phyloP scores from a whole-genome alignment of 1,140 invertebrate genomes.

The Drosophila truncata region DNA sequence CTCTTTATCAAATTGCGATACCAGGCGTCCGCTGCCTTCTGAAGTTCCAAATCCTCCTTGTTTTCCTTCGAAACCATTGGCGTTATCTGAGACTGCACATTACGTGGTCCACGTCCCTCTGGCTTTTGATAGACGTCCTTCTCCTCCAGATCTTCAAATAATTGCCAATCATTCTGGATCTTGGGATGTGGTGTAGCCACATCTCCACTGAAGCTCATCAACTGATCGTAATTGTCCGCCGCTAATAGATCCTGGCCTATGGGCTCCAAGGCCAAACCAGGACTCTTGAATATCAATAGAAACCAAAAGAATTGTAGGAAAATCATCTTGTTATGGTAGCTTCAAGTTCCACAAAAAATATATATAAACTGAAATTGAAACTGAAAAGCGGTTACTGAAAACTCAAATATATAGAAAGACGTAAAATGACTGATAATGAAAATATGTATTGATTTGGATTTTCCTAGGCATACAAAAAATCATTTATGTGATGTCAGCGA shows the following conservation, averaged over 20 bases:
- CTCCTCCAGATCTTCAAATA: background rate
- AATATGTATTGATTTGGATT: background rate
- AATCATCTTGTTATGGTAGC: background rate
- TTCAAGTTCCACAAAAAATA: no score
- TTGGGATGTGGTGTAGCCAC: background rate
- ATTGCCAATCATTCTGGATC: background rate
- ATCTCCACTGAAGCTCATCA: background rate
- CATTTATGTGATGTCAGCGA: slow-evolving; percentile 4
- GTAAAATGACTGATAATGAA: background rate
- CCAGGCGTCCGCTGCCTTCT: background rate
- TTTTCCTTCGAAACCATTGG: background rate
- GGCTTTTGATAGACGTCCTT: background rate
- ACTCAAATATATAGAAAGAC: background rate
- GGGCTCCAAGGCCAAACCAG: background rate
- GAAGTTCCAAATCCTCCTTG: background rate
- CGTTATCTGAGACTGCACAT: no score
- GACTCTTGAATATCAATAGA: background rate
- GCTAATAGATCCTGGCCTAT: no score
- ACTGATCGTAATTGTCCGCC: background rate
- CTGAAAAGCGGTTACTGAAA: background rate
- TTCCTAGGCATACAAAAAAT: background rate
- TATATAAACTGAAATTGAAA: background rate
- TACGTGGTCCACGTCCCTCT: background rate
- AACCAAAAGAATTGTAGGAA: background rate
- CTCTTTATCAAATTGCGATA: background rate